These are phyloP conservation scores for Leucopsar rothschildi DNA, from an alignment of 2,113 vertebrate genomes.

Conservation along the genomic window DNA sequence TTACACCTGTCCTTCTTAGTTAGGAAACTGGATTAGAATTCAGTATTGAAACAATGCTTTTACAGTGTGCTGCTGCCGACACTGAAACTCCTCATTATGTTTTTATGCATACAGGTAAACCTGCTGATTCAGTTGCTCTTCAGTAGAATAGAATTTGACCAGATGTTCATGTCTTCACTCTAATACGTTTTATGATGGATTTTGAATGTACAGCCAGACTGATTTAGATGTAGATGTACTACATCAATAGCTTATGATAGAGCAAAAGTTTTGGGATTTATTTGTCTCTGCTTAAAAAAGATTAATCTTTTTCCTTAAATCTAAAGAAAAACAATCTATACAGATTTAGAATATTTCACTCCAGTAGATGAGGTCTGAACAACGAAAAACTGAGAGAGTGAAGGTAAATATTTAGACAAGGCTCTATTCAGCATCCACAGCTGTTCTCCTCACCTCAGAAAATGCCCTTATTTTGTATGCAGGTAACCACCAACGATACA, in stretches of 20 bases:
- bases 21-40: neutral
- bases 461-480: neutral
- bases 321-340: neutral
- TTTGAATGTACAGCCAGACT: neutral
- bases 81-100: neutral
- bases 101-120: neutral
- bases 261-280: rapidly evolving
- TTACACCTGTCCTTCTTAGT: neutral
- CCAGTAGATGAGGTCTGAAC: neutral
- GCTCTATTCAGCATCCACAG: neutral
- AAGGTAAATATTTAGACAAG: neutral
- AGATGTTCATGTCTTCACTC: neutral
- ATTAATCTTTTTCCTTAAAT: neutral
- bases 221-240: neutral
- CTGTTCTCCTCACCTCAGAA: neutral
- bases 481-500: slow-evolving; percentile 72
- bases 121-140: neutral
- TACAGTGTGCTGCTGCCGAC: neutral
- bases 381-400: neutral
- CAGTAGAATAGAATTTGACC: neutral
- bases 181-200: neutral
- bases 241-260: neutral
- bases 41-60: neutral
- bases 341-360: neutral
- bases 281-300: neutral